phyloP scores from a whole-genome alignment of 2,797 vertebrate species.

The Hippocampus kuda region DNA sequence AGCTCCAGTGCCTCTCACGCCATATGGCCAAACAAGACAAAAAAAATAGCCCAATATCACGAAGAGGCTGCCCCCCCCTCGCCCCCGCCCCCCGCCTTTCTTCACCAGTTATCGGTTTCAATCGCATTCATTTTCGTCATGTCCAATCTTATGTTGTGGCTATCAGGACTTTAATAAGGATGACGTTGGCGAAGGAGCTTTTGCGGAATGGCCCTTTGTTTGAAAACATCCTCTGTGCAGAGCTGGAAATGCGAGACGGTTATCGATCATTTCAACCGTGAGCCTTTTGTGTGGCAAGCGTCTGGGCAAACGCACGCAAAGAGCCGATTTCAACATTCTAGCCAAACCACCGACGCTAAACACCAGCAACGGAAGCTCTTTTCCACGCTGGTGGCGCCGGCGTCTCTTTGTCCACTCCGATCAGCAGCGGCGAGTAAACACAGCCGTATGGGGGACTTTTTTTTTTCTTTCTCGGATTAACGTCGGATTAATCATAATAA shows the following conservation, averaged over 20 bases:
- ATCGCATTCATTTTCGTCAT: constrained; percentile 24
- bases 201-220: constrained; percentile 66
- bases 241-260: constrained; percentile 60
- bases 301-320: constrained; percentile 28
- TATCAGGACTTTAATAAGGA: constrained; percentile 28
- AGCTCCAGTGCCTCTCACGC: constrained; percentile 54
- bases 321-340: constrained; percentile 14
- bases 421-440: constrained; percentile 65
- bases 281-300: constrained; percentile 59
- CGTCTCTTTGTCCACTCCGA: constrained; percentile 70
- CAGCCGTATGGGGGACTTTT: constrained; percentile 46
- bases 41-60: constrained; percentile 27
- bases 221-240: constrained; percentile 59
- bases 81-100: constrained; percentile 12
- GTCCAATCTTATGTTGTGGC: constrained; percentile 29
- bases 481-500: constrained; percentile 63
- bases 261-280: constrained; percentile 65
- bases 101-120: constrained; percentile 22
- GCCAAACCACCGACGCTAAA: neutral
- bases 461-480: constrained; percentile 55
- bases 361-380: constrained; percentile 17
- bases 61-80: constrained; percentile 27
- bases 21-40: constrained; percentile 46
- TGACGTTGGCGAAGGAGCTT: constrained; percentile 34
- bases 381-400: constrained; percentile 38